Evolutionary conservation across 2,888 invertebrate genomes (phyloP), one percentile per base, ranked within the genome.

Genomic region (Hymenopus coronatus): DNA sequence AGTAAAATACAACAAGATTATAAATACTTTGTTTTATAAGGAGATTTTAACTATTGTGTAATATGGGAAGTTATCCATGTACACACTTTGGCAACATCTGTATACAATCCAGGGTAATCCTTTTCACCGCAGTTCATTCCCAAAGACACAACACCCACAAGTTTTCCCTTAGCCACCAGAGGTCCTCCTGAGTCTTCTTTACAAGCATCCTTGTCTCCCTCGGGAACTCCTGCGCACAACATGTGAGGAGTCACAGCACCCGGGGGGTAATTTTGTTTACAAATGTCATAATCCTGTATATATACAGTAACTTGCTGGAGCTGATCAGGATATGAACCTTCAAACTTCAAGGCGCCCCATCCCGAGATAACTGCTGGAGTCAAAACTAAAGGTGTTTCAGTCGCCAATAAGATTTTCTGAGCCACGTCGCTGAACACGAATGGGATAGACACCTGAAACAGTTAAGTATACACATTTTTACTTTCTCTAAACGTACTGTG

Each of bases 181-280:
- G 87, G 87, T 9, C 83, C 87, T 15, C 87, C 87, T 27, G 83
- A 83, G 28, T 88, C 87, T 1, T n/a, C 82, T 93, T 95, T 94
- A 88, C 95, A 95, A 87, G 94, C 94, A 14, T 70, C 85, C n/a
- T 70, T 86, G 91, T 95, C 95, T 86, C 94, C 94, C 8, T 94
- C 93, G 0, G 93, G n/a, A 12, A 40, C 81, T 1, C 94, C 95
- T 0, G 95, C 95, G 88, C 95, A 95, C 91, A 95, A 94, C 95
- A 95, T 95, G 30, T 94, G 93, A 25, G 88, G 6, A 12, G 92
- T 92, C 28, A 92, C 90, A n/a, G n/a, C n/a, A n/a, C n/a, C n/a
- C n/a, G n/a, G n/a, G n/a, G n/a, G n/a, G n/a, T n/a, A n/a, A n/a
- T n/a, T n/a, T 7, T 81, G 30, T 27, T 46, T 84, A 90, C 92